Evolutionary conservation across 2,113 vertebrate genomes (phyloP).

Genomic region (Chionomys nivalis): DNA sequence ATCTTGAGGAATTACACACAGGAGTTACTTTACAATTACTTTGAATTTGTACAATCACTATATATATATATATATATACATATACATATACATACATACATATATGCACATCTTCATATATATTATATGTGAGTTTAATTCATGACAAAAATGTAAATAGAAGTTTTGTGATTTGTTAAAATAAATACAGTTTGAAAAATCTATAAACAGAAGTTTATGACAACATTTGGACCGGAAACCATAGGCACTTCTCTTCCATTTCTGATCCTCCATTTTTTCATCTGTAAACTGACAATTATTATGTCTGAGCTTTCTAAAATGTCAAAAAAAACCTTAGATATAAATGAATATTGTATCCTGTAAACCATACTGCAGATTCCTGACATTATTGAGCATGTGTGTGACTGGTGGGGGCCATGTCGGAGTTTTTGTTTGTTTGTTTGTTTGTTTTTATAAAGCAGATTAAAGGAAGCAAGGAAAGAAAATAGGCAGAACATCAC

Average conservation of each 20-base stretch:
- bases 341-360: background rate
- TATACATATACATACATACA: background rate
- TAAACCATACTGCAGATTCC: background rate
- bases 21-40: background rate
- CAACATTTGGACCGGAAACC: background rate
- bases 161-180: conserved; percentile 11
- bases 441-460: background rate
- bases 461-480: background rate
- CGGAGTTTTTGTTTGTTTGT: background rate
- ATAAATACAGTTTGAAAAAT: background rate
- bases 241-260: background rate
- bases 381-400: background rate
- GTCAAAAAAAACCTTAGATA: background rate
- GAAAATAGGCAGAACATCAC: background rate
- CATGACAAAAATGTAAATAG: background rate
- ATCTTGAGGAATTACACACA: background rate
- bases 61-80: background rate
- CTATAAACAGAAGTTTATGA: background rate
- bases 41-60: background rate
- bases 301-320: background rate
- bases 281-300: background rate
- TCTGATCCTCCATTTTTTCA: background rate
- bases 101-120: too few relatives aligned
- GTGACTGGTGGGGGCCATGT: background rate
- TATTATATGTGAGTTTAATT: background rate